These are phyloP conservation scores for Smutsia temminckii DNA, from an alignment of 2,797 vertebrate species.

Conservation along the genomic window DNA sequence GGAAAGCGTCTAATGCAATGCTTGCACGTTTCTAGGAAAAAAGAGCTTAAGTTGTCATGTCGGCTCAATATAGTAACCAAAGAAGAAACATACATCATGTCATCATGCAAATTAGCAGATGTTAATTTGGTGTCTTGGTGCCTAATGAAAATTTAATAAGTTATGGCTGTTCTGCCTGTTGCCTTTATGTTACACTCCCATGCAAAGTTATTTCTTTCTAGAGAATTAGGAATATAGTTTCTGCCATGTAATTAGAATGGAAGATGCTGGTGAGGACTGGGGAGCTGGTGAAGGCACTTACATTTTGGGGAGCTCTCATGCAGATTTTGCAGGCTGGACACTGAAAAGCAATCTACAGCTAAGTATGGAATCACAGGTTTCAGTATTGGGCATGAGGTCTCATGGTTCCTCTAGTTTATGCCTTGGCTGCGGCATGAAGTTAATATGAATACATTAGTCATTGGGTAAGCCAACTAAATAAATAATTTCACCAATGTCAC, in stretches of 20 bases:
- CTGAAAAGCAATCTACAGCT: constrained; percentile 19
- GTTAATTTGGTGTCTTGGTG: neutral
- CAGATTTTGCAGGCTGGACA: neutral
- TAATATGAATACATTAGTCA: neutral
- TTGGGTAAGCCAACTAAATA: constrained; percentile 17
- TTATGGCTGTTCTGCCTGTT: neutral
- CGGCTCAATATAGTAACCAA: neutral
- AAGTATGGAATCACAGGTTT: neutral
- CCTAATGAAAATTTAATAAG: constrained; percentile 5
- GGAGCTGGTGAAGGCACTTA: neutral
- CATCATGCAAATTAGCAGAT: neutral
- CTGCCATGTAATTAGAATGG: neutral
- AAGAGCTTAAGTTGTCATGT: neutral
- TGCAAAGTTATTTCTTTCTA: neutral
- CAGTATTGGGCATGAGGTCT: neutral
- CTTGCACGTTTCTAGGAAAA: constrained; percentile 7
- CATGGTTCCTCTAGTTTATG: neutral
- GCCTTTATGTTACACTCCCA: neutral
- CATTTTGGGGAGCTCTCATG: neutral
- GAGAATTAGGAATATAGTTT: constrained; percentile 5
- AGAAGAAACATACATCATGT: neutral
- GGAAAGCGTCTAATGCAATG: neutral
- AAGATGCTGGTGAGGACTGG: neutral
- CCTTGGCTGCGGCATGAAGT: neutral
- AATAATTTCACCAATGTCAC: neutral